Evolutionary conservation across 2,797 vertebrate species (phyloP).

Genomic region (Hafferia zeledoni): DNA sequence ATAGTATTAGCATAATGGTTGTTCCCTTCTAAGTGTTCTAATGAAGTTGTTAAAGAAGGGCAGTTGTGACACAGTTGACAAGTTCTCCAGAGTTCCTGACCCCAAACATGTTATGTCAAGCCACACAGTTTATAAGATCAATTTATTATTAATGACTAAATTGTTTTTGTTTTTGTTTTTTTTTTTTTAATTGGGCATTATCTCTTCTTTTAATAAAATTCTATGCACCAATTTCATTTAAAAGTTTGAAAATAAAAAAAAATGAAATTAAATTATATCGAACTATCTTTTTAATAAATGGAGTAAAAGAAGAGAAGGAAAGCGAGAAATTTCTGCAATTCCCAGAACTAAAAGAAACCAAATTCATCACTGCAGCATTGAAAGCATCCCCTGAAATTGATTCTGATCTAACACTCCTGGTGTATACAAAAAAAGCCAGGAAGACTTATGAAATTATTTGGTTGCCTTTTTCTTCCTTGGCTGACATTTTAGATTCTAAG

Average conservation of each 20-base stretch:
- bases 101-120: fast-evolving
- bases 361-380: not conserved
- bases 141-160: not conserved
- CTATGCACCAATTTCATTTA: not conserved
- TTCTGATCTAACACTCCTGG: not conserved
- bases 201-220: not conserved
- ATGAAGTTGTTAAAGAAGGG: not conserved
- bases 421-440: not conserved
- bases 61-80: not conserved
- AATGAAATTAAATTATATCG: not conserved
- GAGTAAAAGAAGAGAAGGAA: not conserved
- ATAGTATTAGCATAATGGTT: not conserved
- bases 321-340: not conserved
- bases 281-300: not conserved
- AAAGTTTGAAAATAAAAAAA: not conserved
- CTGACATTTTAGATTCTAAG: not conserved
- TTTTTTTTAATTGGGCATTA: not conserved
- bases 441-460: not conserved
- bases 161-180: not conserved
- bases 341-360: not conserved
- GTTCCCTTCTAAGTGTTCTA: not conserved
- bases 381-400: not conserved
- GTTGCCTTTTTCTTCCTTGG: not conserved
- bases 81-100: not conserved
- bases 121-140: not conserved